These are phyloP conservation scores for Ascaphus truei DNA, from an alignment of 2,113 vertebrate species.

Conservation along the genomic window DNA sequence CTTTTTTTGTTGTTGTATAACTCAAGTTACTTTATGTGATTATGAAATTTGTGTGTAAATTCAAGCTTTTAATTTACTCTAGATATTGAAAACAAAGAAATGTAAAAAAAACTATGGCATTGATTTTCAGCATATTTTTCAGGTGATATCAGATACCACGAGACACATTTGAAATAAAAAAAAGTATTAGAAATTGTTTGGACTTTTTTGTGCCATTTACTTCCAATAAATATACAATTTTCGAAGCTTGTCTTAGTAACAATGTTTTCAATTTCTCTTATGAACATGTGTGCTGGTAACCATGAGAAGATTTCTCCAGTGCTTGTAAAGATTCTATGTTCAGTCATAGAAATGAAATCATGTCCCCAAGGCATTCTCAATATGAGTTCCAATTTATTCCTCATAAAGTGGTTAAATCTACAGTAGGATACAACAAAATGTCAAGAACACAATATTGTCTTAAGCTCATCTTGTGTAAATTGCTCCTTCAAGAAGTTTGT, in stretches of 20 bases:
- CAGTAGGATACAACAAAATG: conserved; percentile 36
- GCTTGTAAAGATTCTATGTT: conserved; percentile 24
- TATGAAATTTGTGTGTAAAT: too few species aligned
- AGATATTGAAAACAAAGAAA: too few species aligned
- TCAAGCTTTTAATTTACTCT: too few species aligned
- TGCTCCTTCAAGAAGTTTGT: conserved; percentile 37
- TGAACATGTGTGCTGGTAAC: not conserved
- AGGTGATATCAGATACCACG: too few species aligned
- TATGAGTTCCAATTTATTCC: conserved; percentile 37
- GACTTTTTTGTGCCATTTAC: too few species aligned
- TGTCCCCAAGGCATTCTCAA: conserved; percentile 32
- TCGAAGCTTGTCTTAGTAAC: not conserved
- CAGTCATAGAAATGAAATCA: conserved; percentile 37
- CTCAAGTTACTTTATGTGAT: too few species aligned
- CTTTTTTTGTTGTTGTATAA: too few species aligned
- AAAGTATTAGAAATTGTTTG: too few species aligned
- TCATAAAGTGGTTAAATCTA: conserved; percentile 40
- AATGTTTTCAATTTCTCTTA: not conserved
- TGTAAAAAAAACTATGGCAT: too few species aligned
- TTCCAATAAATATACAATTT: not conserved
- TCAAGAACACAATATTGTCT: conserved; percentile 40
- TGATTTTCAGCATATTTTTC: too few species aligned
- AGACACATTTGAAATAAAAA: too few species aligned
- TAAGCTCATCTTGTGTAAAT: conserved; percentile 37
- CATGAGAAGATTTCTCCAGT: conserved; percentile 22